Percentiles rank a stretch among this genome's conserved stretches.
Evolutionary conservation across 2,113 vertebrate species (phyloP).

Genomic region (Melanerpes aurifrons): DNA sequence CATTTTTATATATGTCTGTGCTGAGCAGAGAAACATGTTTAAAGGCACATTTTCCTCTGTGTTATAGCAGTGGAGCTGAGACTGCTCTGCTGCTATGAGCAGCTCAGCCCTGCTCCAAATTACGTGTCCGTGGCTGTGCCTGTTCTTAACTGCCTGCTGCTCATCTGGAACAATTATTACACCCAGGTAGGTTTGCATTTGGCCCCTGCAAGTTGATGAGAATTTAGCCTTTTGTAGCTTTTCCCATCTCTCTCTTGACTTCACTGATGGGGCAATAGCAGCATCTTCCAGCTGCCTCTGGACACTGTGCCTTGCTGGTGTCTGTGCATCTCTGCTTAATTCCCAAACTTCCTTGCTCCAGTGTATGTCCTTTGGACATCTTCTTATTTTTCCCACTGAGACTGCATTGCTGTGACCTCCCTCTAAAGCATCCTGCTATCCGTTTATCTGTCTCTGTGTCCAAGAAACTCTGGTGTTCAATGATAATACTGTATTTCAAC

Average conservation of each 20-base stretch:
- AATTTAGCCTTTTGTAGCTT: neutral
- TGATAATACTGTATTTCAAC: neutral
- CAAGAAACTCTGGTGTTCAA: neutral
- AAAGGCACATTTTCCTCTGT: slow-evolving; percentile 28
- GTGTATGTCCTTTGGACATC: neutral
- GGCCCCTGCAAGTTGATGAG: neutral
- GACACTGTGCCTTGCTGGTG: neutral
- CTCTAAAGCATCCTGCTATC: neutral
- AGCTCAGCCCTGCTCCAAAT: neutral
- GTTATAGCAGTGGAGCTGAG: neutral
- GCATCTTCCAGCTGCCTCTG: neutral
- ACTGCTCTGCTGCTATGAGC: neutral
- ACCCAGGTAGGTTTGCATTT: neutral
- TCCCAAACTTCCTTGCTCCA: neutral
- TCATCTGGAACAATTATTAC: neutral
- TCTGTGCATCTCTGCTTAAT: neutral
- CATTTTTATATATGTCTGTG: slow-evolving; percentile 38
- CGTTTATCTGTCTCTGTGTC: neutral
- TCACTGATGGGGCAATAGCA: neutral
- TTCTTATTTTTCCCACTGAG: neutral
- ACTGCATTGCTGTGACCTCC: neutral
- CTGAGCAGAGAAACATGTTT: neutral
- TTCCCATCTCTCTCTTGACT: neutral
- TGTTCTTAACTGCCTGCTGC: neutral
- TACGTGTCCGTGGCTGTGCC: neutral